These are phyloP conservation scores for Columbina picui DNA, from an alignment of 2,113 vertebrate genomes.

Conservation along the genomic window DNA sequence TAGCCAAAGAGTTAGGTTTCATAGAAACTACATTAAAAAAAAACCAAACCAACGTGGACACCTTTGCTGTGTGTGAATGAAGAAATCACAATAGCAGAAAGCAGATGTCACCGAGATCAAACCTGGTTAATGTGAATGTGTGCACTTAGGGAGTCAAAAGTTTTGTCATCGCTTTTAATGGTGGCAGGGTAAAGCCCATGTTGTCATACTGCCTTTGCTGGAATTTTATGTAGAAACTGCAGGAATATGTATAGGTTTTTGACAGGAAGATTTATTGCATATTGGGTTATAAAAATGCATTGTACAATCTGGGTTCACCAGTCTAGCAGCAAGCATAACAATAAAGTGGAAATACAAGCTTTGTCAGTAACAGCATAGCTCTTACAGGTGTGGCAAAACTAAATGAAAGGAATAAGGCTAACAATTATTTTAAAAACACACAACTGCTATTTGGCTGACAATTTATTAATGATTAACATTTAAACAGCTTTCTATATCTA, in stretches of 20 bases:
- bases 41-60: background rate
- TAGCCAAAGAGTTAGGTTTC: background rate
- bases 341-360: slow-evolving; percentile 2
- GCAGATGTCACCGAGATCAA: background rate
- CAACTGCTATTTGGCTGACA: background rate
- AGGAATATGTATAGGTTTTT: background rate
- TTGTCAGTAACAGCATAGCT: background rate
- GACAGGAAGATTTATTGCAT: background rate
- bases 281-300: background rate
- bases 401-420: background rate
- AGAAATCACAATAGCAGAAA: background rate
- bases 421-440: background rate
- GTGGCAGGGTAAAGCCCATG: background rate
- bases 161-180: background rate
- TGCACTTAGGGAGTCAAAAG: background rate
- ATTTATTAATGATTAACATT: background rate
- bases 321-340: background rate
- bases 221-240: background rate
- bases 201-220: background rate
- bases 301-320: background rate
- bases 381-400: background rate
- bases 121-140: background rate
- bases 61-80: background rate
- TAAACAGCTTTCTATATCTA: background rate
- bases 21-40: background rate